Percentiles rank a stretch among this genome's conserved stretches.
These are phyloP conservation scores for Rafetus swinhoei DNA, from an alignment of 2,113 vertebrate genomes.

Conservation along the genomic window DNA sequence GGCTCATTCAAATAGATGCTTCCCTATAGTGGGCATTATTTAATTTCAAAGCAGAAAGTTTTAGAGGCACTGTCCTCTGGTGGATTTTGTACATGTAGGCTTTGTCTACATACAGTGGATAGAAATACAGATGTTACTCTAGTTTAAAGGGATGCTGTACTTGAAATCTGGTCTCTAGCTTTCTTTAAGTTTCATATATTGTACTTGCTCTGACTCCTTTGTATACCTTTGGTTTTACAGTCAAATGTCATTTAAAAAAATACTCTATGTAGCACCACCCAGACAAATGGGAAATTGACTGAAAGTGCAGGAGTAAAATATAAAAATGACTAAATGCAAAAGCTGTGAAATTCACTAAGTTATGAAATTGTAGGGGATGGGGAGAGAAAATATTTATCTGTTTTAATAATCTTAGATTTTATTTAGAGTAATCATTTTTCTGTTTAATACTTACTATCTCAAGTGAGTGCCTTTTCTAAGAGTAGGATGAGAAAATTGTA, in stretches of 20 bases:
- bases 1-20: background rate
- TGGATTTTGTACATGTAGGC: background rate
- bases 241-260: background rate
- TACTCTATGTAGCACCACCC: background rate
- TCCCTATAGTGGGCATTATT: background rate
- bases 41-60: background rate
- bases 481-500: background rate
- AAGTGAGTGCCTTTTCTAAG: background rate
- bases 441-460: background rate
- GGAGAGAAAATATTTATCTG: fast-evolving
- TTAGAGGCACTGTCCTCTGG: background rate
- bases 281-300: background rate
- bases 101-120: background rate
- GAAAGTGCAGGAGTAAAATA: background rate
- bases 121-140: background rate
- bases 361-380: background rate
- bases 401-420: background rate
- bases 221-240: background rate
- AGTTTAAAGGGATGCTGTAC: background rate
- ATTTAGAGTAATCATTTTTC: background rate
- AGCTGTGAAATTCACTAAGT: background rate
- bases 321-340: background rate
- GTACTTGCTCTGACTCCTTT: background rate
- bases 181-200: background rate
- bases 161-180: background rate